Base-by-base conservation (phyloP, 2,113 vertebrate species). In the Sinocyclocheilus rhinocerous region DNA sequence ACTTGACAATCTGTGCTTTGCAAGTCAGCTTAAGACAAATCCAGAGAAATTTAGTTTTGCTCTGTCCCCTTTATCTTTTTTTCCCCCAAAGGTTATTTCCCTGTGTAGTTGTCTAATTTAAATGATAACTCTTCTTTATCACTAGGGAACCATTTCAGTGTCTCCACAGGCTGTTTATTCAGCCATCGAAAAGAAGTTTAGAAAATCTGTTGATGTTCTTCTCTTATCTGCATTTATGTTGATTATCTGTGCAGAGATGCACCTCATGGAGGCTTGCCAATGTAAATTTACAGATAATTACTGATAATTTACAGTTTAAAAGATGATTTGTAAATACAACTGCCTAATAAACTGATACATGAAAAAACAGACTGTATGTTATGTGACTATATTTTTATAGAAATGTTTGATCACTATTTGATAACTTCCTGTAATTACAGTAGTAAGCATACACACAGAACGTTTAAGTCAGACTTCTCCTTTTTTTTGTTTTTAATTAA, bases 311-410 rank as follows among this genome's bases (percentile, higher is more conserved):
- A 63, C 70, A 26, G 52, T 84, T 81, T 50, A 86, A 55, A 86
- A 93, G 91, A 92, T 93, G 89, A 92, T 95, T 95, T 95, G 92
- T 95, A 93, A 91, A 94, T 93, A 94, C 90, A 93, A 92, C 91
- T 95, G 93, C 93, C 91, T 95, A 96, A 96, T 96, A 95, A 96
- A 96, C 90, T 92, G 92, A 93, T 94, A 91, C 93, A 95, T 91
- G 91, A 90, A 92, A 93, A 89, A 52, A 26, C 48, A 11, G 26
- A 0, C 3, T 55, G n/a, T 3, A n/a, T 73, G 18, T 20, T 70
- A 18, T 57, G 1, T 70, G 36, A 10, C 7, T 12, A 4, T 20
- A 15, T 39, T 20, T 36, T 20, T 20, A 70, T 11, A 39, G 18
- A 70, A 33, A 67, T 18, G 29, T 29, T 67, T 16, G 26, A 29